Evolutionary conservation across 1,140 invertebrate genomes (phyloP).

Genomic region (Leptopilina boulardi): DNA sequence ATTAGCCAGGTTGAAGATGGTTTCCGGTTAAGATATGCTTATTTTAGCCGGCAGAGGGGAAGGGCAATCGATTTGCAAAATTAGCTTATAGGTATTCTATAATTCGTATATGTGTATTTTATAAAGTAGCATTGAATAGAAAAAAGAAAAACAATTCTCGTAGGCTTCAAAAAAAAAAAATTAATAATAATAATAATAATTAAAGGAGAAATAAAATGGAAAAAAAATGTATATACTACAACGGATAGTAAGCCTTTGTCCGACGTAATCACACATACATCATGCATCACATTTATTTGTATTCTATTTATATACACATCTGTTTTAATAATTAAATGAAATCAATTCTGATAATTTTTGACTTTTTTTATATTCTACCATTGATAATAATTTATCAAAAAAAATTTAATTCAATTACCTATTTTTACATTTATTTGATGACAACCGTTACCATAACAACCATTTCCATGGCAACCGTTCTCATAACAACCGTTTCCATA

Average conservation of each 20-base stretch:
- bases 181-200: too few relatives aligned
- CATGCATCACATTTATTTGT: conserved; percentile 72
- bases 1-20: conserved; percentile 3
- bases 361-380: conserved; percentile 6
- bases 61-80: conserved; percentile 11
- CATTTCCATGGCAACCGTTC: too few relatives aligned
- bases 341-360: conserved; percentile 48
- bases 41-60: conserved; percentile 8
- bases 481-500: too few relatives aligned
- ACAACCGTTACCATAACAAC: too few relatives aligned
- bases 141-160: conserved; percentile 41
- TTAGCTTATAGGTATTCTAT: conserved; percentile 19
- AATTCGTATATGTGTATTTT: conserved; percentile 8
- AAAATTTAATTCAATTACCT: too few relatives aligned
- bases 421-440: too few relatives aligned
- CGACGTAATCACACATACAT: conserved; percentile 62
- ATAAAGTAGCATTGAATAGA: background rate
- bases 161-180: conserved; percentile 44
- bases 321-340: conserved; percentile 74
- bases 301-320: conserved; percentile 74
- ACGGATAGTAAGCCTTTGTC: conserved; percentile 59
- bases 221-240: conserved; percentile 70
- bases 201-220: conserved; percentile 52
- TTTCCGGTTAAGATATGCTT: conserved; percentile 50
- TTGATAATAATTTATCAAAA: too few relatives aligned